Base-by-base conservation (phyloP, 2,797 vertebrate genomes). In the Sebastes hubbsi region DNA sequence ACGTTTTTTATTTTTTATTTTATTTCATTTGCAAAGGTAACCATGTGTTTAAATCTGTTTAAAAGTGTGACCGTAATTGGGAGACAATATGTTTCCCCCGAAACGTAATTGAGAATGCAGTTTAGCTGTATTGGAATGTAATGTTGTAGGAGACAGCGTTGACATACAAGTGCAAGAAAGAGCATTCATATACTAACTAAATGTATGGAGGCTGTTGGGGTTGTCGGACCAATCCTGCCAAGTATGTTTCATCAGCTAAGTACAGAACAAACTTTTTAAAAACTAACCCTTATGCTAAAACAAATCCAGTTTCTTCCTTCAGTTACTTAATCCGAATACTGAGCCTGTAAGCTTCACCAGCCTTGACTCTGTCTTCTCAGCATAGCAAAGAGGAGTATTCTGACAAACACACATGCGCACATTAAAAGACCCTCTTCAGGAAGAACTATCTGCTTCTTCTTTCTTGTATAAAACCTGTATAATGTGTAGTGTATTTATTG, bases 1-100 rank as follows among this genome's bases (percentile, higher is more conserved):
- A 6, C 36, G 34, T 36, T 38, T 38, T 38, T 38, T 27, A 4
- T 4, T 38, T 38, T 13, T 38, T 38, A 18, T 46, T 46, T 18
- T 46, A 1, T 46, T 46, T 4, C 16, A 38, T 46, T 46, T 46
- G 18, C 42, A 46, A 46, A 16, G 16, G 1, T 46, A 46, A 46
- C 42, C 42, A 46, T 7, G 6, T 46, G 3, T 46, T 46, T 46
- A 46, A 46, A 46, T 4, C 42, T 46, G 42, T 42, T 42, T 42
- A 14, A 38, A 38, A 42, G 14, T 42, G 14, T 7, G 16, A 46
- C 16, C 46, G 7, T 18, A 20, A 49, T 49, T 3, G 3, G 42
- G 16, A 49, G 1, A 18, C 0, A 46, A 18, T 46, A 46, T 0
- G 42, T 18, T 46, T 46, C 16, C 42, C 16, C 18, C 0, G 6